Evolutionary conservation across 2,797 vertebrate genomes (phyloP), one percentile per base, ranked within the genome.

Genomic region (Epinephelus malabaricus): DNA sequence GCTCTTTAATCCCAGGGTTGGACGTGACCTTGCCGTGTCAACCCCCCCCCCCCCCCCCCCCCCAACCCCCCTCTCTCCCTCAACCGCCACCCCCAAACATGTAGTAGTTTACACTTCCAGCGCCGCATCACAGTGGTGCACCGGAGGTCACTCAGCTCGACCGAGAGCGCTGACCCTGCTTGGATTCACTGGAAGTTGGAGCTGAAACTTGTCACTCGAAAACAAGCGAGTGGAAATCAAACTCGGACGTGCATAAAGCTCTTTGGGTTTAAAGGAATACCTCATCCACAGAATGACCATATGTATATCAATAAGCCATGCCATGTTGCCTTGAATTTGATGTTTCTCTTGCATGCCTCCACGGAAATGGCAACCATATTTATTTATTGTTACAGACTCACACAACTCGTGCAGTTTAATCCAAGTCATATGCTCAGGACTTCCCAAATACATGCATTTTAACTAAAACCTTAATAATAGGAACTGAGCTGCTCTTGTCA

Each of bases 21-120:
- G 88, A 92, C 91, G 81, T 95, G 95, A 95, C 95, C 95, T 95
- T 95, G 92, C 92, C 75, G 25, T 91, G 92, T 93, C 91, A 93
- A 90, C 69, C 0, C 6, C 23, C 72, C 74, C 63, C 76, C 23
- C 1, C 21, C 21, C 23, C 1, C 23, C 51, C 53, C 62, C 45
- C n/a, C 18, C 47, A n/a, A n/a, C 59, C n/a, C 72, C 59, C 43
- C 18, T 45, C 50, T 43, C 51, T 59, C 15, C 65, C 69, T 61
- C 69, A 58, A 69, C 71, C 13, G 55, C n/a, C 11, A 34, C 58
- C 27, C 18, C 43, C 69, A 82, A 83, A 87, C 71, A 49, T 82
- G 76, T 85, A 82, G 78, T 74, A 81, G 83, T 84, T 88, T 84
- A 74, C 69, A 82, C 74, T 73, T 81, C 69, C 54, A 84, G 77